These are phyloP conservation scores for Macrochelys suwanniensis DNA, from an alignment of 2,797 vertebrate genomes.

Conservation along the genomic window DNA sequence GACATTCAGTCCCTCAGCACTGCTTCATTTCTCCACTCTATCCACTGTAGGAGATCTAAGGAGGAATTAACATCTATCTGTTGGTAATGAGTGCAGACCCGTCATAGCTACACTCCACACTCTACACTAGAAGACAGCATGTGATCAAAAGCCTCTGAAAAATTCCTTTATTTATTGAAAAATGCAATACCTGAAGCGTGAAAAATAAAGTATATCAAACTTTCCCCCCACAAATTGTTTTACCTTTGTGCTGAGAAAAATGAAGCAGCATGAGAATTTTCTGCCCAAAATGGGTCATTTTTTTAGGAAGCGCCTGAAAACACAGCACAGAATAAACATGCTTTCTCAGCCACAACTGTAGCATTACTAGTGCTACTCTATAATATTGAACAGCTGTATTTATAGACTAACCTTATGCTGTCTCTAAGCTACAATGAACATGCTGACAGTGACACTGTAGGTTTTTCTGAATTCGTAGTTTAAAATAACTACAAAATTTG, in stretches of 20 bases:
- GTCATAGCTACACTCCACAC: not conserved
- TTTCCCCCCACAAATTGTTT: not conserved
- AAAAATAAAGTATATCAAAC: not conserved
- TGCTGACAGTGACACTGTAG: not conserved
- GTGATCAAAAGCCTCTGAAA: constrained; percentile 10
- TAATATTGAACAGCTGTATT: not conserved
- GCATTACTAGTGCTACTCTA: not conserved
- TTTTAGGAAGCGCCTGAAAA: not conserved
- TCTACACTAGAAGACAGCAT: not conserved
- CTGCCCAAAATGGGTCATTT: not conserved
- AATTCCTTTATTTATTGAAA: not conserved
- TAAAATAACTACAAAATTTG: constrained; percentile 27
- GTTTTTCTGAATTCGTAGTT: not conserved
- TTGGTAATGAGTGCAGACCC: not conserved
- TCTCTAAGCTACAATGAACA: not conserved
- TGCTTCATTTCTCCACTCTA: not conserved
- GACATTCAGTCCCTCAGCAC: constrained; percentile 19
- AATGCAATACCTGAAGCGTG: not conserved
- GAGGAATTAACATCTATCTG: not conserved
- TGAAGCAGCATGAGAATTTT: not conserved
- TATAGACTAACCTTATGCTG: not conserved
- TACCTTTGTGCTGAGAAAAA: constrained; percentile 12
- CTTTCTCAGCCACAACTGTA: not conserved
- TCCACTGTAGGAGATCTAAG: constrained; percentile 2
- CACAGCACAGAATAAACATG: not conserved